These are phyloP conservation scores for Neomorphus geoffroyi DNA, from an alignment of 2,797 vertebrate genomes.

Conservation along the genomic window DNA sequence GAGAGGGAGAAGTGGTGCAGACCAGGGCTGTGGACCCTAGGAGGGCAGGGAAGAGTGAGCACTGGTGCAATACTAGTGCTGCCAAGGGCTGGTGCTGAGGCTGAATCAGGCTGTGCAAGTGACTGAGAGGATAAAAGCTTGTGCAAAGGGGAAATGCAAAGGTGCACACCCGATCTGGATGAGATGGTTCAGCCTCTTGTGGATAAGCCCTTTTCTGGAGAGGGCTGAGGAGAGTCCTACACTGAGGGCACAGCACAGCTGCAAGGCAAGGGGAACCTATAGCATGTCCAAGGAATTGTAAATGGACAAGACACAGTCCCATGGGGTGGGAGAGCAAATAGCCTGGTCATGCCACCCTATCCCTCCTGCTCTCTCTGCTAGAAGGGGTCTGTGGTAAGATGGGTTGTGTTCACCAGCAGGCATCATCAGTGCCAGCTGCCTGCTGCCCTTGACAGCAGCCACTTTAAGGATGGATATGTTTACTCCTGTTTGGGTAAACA, in stretches of 20 bases:
- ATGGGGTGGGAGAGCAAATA: not conserved
- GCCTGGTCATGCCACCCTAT: not conserved
- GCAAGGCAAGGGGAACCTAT: not conserved
- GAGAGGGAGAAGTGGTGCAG: not conserved
- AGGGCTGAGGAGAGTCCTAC: not conserved
- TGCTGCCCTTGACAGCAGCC: not conserved
- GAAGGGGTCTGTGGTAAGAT: not conserved
- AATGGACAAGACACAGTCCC: not conserved
- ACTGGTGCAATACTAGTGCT: not conserved
- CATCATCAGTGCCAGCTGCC: not conserved
- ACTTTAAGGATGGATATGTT: not conserved
- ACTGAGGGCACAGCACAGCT: not conserved
- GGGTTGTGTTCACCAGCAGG: not conserved
- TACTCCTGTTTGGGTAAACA: not conserved
- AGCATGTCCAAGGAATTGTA: not conserved
- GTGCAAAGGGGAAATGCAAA: not conserved
- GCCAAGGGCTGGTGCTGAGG: not conserved
- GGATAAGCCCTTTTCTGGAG: not conserved
- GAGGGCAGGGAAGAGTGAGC: rapidly evolving
- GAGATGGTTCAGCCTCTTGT: not conserved
- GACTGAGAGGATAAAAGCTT: not conserved
- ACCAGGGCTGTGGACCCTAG: not conserved
- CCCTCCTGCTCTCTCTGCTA: not conserved
- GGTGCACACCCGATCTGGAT: not conserved
- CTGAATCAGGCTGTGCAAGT: not conserved